Evolutionary conservation across 2,888 invertebrate genomes (phyloP).

Genomic region (Sarcophaga variegata): DNA sequence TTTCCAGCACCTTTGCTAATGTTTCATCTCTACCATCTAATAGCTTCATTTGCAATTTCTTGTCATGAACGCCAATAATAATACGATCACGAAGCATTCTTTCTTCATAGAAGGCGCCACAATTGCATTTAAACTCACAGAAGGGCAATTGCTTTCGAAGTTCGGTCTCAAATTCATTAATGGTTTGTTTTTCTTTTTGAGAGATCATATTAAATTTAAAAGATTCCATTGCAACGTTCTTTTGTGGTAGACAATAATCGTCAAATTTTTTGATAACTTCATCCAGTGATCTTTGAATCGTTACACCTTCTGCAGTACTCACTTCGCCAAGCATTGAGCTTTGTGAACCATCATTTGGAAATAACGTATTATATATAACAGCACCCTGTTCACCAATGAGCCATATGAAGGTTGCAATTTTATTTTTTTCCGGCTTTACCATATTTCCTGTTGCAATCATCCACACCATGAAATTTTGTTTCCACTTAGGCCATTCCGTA

Average conservation of each 20-base stretch:
- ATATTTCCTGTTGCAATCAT: too few species aligned
- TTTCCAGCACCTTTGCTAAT: too few species aligned
- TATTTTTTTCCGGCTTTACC: slow-evolving; percentile 3
- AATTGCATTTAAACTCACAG: slow-evolving; percentile 17
- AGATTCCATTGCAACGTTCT: slow-evolving; percentile 25
- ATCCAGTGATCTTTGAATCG: background rate
- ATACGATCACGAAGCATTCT: slow-evolving; percentile 7
- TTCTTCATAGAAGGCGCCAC: slow-evolving; percentile 1
- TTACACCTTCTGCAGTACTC: background rate
- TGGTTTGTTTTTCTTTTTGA: slow-evolving; percentile 19
- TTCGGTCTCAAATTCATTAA: slow-evolving; percentile 15
- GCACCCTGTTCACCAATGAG: slow-evolving; percentile 21
- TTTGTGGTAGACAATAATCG: background rate
- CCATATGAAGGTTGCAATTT: slow-evolving; percentile 38
- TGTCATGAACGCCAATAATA: slow-evolving; percentile 1
- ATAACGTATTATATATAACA: slow-evolving; percentile 26
- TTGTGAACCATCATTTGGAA: slow-evolving; percentile 15
- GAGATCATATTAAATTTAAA: background rate
- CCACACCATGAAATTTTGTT: background rate
- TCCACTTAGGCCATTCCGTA: background rate
- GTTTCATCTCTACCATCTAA: too few species aligned
- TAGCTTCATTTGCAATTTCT: too few species aligned
- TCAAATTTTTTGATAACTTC: slow-evolving; percentile 17
- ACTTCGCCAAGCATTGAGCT: slow-evolving; percentile 18
- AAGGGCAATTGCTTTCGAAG: slow-evolving; percentile 10